These are phyloP conservation scores for Graptemys geographica DNA, from an alignment of 2,797 vertebrate species.

Conservation along the genomic window DNA sequence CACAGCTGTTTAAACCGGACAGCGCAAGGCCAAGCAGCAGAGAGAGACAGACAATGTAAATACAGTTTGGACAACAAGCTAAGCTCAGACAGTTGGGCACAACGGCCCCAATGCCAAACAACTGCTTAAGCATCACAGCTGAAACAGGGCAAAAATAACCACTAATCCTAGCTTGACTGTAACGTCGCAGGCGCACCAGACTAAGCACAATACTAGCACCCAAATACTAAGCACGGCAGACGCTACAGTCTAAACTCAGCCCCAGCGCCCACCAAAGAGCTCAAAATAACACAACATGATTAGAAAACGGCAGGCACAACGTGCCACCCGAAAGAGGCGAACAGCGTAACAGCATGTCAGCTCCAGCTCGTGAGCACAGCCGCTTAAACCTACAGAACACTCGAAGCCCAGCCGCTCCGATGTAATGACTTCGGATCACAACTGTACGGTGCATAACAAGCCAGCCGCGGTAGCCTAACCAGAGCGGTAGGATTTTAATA, in stretches of 20 bases:
- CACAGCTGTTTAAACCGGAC: slow-evolving; percentile 23
- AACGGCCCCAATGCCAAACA: slow-evolving; percentile 17
- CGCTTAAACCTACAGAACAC: rapidly evolving
- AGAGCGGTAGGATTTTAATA: not conserved
- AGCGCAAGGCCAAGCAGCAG: slow-evolving; percentile 36
- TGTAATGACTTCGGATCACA: not conserved
- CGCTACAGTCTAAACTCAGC: not conserved
- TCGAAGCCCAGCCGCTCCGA: not conserved
- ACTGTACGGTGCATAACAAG: rapidly evolving
- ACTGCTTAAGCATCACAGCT: slow-evolving; percentile 23
- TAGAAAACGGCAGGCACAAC: not conserved
- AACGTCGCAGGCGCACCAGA: rapidly evolving
- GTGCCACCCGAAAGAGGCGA: rapidly evolving
- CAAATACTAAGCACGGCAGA: not conserved
- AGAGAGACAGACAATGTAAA: not conserved
- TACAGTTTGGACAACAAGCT: slow-evolving; percentile 42
- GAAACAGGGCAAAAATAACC: not conserved
- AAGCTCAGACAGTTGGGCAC: not conserved
- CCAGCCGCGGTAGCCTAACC: not conserved
- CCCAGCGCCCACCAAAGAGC: too few species aligned
- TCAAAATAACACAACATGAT: rapidly evolving
- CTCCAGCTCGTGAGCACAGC: rapidly evolving
- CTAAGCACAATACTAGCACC: not conserved
- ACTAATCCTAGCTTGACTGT: rapidly evolving
- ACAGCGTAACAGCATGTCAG: rapidly evolving